Evolutionary conservation across 1,140 invertebrate genomes (phyloP).

Genomic region (Pygmarrhopalites habei): DNA sequence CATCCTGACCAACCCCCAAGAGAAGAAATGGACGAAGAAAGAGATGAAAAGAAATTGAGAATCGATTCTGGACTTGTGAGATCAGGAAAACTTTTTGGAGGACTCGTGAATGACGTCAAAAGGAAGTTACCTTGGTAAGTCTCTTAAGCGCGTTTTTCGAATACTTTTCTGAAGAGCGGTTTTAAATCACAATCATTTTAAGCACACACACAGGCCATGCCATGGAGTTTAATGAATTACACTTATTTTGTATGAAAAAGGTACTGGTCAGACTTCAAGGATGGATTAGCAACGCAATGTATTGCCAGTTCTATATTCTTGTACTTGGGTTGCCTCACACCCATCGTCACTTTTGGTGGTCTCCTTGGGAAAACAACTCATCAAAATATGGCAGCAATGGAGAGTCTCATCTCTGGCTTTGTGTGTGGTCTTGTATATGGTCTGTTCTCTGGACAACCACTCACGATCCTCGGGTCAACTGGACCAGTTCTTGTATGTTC

Average conservation of each 20-base stretch:
- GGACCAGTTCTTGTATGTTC: slow-evolving; percentile 83
- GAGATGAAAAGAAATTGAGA: slow-evolving; percentile 71
- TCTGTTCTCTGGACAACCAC: slow-evolving; percentile 93
- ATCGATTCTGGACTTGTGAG: slow-evolving; percentile 79
- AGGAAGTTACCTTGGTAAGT: slow-evolving; percentile 75
- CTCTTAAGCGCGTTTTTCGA: too few relatives aligned
- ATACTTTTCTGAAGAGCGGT: too few relatives aligned
- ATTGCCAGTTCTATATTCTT: slow-evolving; percentile 95
- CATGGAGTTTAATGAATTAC: too few relatives aligned
- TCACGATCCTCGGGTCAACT: slow-evolving; percentile 95
- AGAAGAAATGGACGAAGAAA: slow-evolving; percentile 67
- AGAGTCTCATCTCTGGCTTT: slow-evolving; percentile 90
- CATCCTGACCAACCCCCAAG: slow-evolving; percentile 53
- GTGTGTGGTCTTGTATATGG: slow-evolving; percentile 93
- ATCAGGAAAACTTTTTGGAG: slow-evolving; percentile 79
- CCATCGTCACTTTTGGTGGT: slow-evolving; percentile 95
- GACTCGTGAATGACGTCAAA: slow-evolving; percentile 87
- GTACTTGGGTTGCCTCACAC: slow-evolving; percentile 96
- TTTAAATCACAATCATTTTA: too few relatives aligned
- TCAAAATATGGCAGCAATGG: slow-evolving; percentile 91
- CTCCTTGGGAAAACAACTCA: slow-evolving; percentile 89
- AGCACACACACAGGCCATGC: too few relatives aligned
- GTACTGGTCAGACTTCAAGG: slow-evolving; percentile 55
- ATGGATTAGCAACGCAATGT: slow-evolving; percentile 87
- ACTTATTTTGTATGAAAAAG: slow-evolving; percentile 22